A percentile compares a stretch with the other conserved stretches of the same genome.
These are phyloP conservation scores for Diloba caeruleocephala DNA, from an alignment of 2,888 invertebrate genomes.

Conservation along the genomic window DNA sequence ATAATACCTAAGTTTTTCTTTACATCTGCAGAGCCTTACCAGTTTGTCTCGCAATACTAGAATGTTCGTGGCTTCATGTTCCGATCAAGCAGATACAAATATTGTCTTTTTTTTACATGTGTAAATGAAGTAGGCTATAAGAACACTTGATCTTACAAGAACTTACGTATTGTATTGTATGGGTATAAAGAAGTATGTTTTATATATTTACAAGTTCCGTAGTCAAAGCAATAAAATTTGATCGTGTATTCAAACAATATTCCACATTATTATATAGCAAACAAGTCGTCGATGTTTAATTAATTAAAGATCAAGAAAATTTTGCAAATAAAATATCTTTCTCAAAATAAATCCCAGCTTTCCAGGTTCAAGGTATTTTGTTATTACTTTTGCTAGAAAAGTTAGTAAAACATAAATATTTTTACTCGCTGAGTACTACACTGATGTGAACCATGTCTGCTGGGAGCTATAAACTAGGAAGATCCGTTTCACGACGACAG, in stretches of 20 bases:
- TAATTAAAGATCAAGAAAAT: constrained; percentile 30
- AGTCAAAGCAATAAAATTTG: constrained; percentile 24
- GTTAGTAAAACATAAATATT: constrained; percentile 24
- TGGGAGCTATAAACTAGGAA: constrained; percentile 56
- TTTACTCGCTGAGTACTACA: constrained; percentile 10
- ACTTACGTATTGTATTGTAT: constrained; percentile 2
- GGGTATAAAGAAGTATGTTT: no score
- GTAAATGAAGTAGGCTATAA: no score
- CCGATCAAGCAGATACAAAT: no score
- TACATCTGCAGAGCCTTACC: no score
- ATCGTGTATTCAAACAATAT: constrained; percentile 20
- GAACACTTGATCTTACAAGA: no score
- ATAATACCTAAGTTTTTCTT: no score
- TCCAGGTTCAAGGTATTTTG: constrained; percentile 19
- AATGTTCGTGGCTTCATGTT: no score
- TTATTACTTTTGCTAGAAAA: constrained; percentile 28
- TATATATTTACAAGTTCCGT: constrained; percentile 13
- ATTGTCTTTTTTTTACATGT: no score
- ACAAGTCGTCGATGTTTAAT: constrained; percentile 26
- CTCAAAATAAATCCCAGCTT: constrained; percentile 21
- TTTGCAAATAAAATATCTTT: constrained; percentile 24
- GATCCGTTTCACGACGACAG: constrained; percentile 57
- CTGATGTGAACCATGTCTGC: constrained; percentile 30
- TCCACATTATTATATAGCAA: constrained; percentile 5
- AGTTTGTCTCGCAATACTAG: no score